phyloP scores from a whole-genome alignment of 2,888 invertebrate species.

The Julus scandinavius region DNA sequence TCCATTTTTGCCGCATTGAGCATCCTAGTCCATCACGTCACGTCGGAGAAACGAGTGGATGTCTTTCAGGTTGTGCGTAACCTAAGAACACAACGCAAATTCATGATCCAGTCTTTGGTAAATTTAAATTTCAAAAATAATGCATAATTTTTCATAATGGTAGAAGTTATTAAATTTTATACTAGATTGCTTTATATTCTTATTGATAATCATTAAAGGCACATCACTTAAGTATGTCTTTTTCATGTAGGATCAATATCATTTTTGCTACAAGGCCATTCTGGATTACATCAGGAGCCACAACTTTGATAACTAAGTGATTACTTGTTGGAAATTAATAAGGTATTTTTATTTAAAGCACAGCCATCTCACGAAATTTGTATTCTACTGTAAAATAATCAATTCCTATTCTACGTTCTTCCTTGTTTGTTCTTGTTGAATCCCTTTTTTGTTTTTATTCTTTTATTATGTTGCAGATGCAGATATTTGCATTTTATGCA shows the following conservation, averaged over 20 bases:
- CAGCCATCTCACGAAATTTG: neutral
- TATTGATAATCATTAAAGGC: too few species aligned
- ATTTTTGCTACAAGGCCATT: constrained; percentile 91
- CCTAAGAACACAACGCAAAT: constrained; percentile 83
- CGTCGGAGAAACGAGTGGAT: constrained; percentile 86
- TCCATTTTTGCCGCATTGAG: constrained; percentile 90
- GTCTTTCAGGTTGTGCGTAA: constrained; percentile 85
- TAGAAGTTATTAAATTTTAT: too few species aligned
- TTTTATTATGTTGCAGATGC: constrained; percentile 12
- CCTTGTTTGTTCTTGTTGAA: constrained; percentile 21
- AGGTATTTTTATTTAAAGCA: constrained; percentile 7
- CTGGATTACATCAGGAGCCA: constrained; percentile 62
- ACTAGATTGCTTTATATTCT: too few species aligned
- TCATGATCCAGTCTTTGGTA: constrained; percentile 85
- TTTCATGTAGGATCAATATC: constrained; percentile 83
- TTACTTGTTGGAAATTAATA: neutral
- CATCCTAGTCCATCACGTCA: constrained; percentile 84
- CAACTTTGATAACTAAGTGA: constrained; percentile 44
- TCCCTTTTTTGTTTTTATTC: neutral
- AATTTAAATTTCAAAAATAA: constrained; percentile 66
- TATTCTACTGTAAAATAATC: constrained; percentile 15
- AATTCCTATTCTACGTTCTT: neutral
- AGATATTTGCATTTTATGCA: neutral
- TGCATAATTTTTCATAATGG: too few species aligned
- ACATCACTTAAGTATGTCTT: constrained; percentile 48